Evolutionary conservation across 1,140 invertebrate species (phyloP).

Genomic region (Philopotamus ludificatus): DNA sequence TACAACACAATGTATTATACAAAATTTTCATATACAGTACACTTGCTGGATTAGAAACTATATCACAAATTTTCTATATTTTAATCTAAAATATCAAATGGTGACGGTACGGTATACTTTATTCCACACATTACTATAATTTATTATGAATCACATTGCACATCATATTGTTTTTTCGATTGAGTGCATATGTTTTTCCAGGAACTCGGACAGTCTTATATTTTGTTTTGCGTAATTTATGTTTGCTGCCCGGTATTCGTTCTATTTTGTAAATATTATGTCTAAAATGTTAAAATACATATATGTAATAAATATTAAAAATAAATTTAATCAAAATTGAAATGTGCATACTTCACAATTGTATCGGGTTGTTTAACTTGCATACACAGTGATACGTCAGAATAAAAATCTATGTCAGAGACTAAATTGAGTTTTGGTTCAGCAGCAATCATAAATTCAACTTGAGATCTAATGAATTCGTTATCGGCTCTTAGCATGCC

Average conservation of each 20-base stretch:
- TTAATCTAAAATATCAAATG: neutral
- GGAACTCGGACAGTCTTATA: slow-evolving; percentile 56
- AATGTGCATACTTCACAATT: slow-evolving; percentile 58
- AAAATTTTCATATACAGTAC: too few relatives aligned
- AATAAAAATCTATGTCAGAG: slow-evolving; percentile 79
- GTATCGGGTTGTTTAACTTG: slow-evolving; percentile 73
- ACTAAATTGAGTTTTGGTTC: slow-evolving; percentile 73
- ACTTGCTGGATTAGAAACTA: neutral
- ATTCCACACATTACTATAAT: neutral
- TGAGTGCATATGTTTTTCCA: slow-evolving; percentile 72
- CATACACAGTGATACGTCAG: slow-evolving; percentile 75
- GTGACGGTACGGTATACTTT: neutral
- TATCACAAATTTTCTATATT: neutral
- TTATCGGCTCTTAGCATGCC: slow-evolving; percentile 68
- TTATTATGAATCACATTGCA: slow-evolving; percentile 54
- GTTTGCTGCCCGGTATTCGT: slow-evolving; percentile 67
- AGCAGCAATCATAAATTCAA: slow-evolving; percentile 69
- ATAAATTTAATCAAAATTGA: slow-evolving; percentile 21
- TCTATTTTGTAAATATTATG: slow-evolving; percentile 69
- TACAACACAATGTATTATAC: too few relatives aligned
- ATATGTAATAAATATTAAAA: neutral
- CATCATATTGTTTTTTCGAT: slow-evolving; percentile 79
- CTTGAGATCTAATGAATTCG: slow-evolving; percentile 66
- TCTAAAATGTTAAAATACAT: slow-evolving; percentile 47
- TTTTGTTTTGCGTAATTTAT: slow-evolving; percentile 61